Evolutionary conservation across 2,113 vertebrate genomes (phyloP).

Genomic region (Oxyura jamaicensis): DNA sequence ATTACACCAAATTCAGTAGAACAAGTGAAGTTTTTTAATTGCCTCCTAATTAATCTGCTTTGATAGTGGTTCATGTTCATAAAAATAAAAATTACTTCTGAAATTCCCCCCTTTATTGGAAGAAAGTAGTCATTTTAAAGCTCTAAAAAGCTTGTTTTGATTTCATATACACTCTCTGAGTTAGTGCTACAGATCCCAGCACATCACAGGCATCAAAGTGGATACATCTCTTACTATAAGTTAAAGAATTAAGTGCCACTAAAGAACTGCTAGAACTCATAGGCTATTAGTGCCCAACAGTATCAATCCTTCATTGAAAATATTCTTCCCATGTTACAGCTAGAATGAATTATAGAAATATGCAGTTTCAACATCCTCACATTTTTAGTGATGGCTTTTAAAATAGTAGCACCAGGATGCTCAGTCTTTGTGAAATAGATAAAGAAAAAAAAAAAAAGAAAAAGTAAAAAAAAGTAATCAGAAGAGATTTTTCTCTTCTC

Average conservation of each 20-base stretch:
- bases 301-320: neutral
- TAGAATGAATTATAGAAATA: neutral
- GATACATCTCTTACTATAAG: neutral
- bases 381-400: neutral
- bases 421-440: neutral
- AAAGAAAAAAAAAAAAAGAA: neutral
- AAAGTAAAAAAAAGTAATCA: neutral
- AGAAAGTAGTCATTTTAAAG: neutral
- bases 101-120: neutral
- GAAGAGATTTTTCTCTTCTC: neutral
- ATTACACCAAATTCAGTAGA: neutral
- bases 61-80: neutral
- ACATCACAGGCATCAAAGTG: neutral
- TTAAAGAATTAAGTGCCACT: neutral
- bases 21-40: neutral
- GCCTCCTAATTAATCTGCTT: constrained; percentile 7
- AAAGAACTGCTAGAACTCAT: neutral
- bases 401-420: neutral
- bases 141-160: neutral
- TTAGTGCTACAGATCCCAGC: neutral
- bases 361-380: neutral
- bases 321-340: neutral
- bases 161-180: neutral
- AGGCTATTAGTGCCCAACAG: neutral
- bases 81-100: neutral